phyloP scores from a whole-genome alignment of 1,140 invertebrate genomes.

The Diachasma alloeum region DNA sequence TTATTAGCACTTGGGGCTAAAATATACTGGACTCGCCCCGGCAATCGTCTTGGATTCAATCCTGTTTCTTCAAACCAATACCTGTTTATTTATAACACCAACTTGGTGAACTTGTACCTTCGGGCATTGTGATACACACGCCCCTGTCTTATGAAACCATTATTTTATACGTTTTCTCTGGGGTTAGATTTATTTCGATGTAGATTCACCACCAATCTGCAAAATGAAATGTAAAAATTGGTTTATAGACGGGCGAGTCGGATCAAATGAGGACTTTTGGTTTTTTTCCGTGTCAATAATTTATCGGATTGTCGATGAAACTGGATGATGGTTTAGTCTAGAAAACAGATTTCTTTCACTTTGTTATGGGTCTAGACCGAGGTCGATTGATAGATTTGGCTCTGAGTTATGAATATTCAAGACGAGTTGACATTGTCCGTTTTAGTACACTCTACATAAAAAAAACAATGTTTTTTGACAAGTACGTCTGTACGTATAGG shows the following conservation, averaged over 20 bases:
- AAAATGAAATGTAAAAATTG: not conserved
- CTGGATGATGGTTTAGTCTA: no score
- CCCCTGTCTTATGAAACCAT: not conserved
- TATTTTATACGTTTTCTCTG: not conserved
- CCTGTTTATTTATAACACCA: not conserved
- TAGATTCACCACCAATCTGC: not conserved
- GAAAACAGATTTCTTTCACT: no score
- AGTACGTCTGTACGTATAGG: no score
- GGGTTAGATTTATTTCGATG: not conserved
- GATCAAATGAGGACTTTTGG: no score
- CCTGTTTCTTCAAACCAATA: slow-evolving; percentile 5
- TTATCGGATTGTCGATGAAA: no score
- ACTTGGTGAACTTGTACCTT: not conserved
- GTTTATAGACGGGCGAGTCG: not conserved
- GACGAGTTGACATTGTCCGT: no score
- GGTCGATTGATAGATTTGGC: no score
- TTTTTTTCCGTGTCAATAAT: no score
- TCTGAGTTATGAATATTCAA: no score
- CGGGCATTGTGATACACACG: slow-evolving; percentile 1
- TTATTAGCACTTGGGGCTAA: slow-evolving; percentile 17
- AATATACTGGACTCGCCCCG: not conserved
- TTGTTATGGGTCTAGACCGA: no score
- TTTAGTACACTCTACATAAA: no score
- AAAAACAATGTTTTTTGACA: no score
- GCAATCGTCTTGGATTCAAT: slow-evolving; percentile 10